Conservation (phyloP, 2,113 vertebrate species). For the Noctilio leporinus region DNA sequence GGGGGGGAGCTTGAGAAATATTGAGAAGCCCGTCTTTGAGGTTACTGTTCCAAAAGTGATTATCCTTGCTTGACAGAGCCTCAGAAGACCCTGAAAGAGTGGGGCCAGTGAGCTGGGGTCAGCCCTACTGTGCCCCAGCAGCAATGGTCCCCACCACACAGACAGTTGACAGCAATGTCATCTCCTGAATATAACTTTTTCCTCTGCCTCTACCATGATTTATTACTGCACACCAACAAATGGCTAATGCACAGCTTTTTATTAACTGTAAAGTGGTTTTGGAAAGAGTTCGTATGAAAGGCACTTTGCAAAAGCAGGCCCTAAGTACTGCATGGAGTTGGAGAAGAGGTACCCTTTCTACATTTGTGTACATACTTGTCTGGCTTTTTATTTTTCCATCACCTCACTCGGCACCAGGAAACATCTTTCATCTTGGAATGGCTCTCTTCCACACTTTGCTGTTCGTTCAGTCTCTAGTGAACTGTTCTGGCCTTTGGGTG, state of each 20-base stretch:
- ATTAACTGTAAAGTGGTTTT: constrained; percentile 43
- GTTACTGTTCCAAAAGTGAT: background rate
- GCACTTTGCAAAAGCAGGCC: constrained; percentile 29
- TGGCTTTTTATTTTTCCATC: constrained; percentile 53
- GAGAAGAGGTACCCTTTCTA: background rate
- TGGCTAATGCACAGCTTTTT: background rate
- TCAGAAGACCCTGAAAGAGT: background rate
- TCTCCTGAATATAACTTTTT: background rate
- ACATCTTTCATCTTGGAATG: constrained; percentile 31
- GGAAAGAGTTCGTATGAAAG: constrained; percentile 34
- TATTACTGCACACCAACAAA: background rate
- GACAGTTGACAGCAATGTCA: background rate
- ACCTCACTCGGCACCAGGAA: constrained; percentile 26
- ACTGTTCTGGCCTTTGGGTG: background rate
- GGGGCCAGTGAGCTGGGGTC: accelerated
- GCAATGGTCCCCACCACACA: background rate
- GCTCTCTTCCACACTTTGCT: background rate
- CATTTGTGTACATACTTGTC: constrained; percentile 24
- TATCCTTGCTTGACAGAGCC: background rate
- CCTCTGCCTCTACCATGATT: background rate
- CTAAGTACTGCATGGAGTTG: background rate
- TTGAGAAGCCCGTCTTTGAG: background rate
- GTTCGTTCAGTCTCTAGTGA: background rate
- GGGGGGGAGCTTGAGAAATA: background rate
- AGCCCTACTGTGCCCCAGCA: background rate